Conservation (phyloP, 2,888 invertebrate genomes). For the Drosophila setosimentum region DNA sequence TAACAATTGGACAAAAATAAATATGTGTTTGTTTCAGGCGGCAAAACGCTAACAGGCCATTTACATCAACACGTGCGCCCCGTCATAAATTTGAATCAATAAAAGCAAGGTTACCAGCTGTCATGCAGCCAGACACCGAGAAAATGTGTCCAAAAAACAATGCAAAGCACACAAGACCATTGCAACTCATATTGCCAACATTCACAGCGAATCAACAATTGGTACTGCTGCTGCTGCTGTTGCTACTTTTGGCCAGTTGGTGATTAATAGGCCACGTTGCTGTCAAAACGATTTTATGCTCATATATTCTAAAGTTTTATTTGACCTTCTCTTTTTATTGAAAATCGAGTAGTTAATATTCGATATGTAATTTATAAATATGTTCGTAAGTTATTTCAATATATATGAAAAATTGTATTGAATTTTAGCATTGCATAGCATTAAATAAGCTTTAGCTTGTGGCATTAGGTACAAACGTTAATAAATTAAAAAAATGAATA, state of each 20-base stretch:
- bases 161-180: conserved; percentile 40
- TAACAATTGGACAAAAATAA: conserved; percentile 52
- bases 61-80: conserved; percentile 55
- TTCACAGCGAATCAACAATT: conserved; percentile 28
- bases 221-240: conserved; percentile 10
- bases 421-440: neutral
- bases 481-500: neutral
- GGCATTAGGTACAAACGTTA: neutral
- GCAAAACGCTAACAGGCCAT: conserved; percentile 61
- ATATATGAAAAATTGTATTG: neutral
- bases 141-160: conserved; percentile 51
- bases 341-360: neutral
- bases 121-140: conserved; percentile 38
- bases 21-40: conserved; percentile 35
- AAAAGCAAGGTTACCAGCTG: conserved; percentile 67
- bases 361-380: neutral
- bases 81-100: conserved; percentile 58
- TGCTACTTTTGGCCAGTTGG: conserved; percentile 16
- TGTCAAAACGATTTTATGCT: neutral
- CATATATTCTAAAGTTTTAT: neutral
- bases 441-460: neutral
- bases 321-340: neutral
- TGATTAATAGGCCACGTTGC: conserved; percentile 50
- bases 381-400: neutral
- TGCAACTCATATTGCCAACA: conserved; percentile 35